Conservation (phyloP, 1,140 invertebrate genomes). For the Trachymyrmex septentrionalis region DNA sequence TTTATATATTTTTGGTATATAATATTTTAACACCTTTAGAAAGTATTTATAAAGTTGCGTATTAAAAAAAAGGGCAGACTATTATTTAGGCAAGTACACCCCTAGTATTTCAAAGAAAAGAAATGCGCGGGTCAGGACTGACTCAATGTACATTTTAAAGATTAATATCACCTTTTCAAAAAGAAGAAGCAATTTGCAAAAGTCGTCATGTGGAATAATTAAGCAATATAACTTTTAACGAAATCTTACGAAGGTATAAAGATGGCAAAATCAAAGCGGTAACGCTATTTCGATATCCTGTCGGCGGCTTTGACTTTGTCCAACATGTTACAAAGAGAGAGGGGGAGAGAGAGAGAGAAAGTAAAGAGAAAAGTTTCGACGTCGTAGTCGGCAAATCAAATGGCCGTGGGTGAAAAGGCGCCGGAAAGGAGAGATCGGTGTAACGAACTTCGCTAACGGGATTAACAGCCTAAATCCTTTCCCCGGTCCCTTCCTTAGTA, state of each 20-base stretch:
- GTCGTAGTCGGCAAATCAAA: conserved; percentile 65
- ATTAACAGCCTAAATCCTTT: conserved; percentile 72
- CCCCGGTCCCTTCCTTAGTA: conserved; percentile 38
- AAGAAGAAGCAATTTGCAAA: neutral
- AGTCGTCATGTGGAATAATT: conserved; percentile 30
- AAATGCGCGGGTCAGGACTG: no score
- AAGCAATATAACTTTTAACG: conserved; percentile 9
- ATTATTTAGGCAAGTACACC: no score
- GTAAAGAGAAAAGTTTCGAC: conserved; percentile 68
- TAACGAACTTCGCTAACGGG: conserved; percentile 75
- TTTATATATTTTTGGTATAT: no score
- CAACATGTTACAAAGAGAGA: conserved; percentile 30
- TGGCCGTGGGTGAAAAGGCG: conserved; percentile 55
- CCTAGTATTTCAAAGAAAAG: no score
- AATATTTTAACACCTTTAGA: no score
- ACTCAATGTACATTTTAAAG: no score
- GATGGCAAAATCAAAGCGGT: conserved; percentile 30
- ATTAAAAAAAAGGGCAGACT: no score
- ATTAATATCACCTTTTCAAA: neutral
- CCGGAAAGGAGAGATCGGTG: conserved; percentile 70
- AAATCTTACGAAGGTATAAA: neutral
- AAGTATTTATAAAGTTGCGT: no score
- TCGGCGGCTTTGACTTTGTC: conserved; percentile 43
- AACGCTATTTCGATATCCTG: conserved; percentile 52
- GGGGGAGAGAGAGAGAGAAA: neutral